Conservation (phyloP, 2,113 vertebrate genomes). For the Sphaerodactylus townsendi region DNA sequence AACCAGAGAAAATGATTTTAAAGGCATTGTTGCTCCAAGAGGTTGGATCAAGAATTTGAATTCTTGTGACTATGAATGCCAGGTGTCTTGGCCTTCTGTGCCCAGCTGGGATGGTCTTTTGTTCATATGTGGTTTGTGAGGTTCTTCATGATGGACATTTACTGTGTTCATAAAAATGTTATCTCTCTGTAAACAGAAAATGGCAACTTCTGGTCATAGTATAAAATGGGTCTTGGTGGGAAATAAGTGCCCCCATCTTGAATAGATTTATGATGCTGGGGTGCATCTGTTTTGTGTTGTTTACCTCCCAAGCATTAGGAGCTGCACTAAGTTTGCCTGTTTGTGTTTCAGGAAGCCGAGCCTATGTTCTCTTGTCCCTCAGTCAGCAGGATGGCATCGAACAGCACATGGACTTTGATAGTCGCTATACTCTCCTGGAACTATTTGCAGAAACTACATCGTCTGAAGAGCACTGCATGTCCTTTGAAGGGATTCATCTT, state of each 20-base stretch:
- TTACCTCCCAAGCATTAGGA: background rate
- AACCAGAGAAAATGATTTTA: background rate
- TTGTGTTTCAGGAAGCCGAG: slow-evolving; percentile 81
- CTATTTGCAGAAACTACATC: slow-evolving; percentile 92
- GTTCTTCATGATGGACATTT: background rate
- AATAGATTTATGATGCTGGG: background rate
- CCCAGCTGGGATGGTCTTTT: background rate
- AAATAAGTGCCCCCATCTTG: background rate
- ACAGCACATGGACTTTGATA: slow-evolving; percentile 94
- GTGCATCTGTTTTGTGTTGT: background rate
- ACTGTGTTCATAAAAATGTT: background rate
- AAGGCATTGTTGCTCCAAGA: background rate
- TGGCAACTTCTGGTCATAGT: too few relatives aligned
- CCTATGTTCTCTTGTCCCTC: slow-evolving; percentile 90
- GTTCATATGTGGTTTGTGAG: background rate
- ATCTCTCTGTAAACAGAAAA: background rate
- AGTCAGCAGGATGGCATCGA: slow-evolving; percentile 95
- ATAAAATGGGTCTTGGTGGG: background rate
- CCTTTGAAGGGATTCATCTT: slow-evolving; percentile 91
- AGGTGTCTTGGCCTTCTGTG: background rate
- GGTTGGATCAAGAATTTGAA: background rate
- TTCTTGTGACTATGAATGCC: background rate
- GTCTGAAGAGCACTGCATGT: slow-evolving; percentile 90
- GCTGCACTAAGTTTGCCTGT: background rate
- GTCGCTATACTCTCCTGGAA: slow-evolving; percentile 92